Base-by-base conservation (phyloP, 2,113 vertebrate genomes). In the Ornithorhynchus anatinus region DNA sequence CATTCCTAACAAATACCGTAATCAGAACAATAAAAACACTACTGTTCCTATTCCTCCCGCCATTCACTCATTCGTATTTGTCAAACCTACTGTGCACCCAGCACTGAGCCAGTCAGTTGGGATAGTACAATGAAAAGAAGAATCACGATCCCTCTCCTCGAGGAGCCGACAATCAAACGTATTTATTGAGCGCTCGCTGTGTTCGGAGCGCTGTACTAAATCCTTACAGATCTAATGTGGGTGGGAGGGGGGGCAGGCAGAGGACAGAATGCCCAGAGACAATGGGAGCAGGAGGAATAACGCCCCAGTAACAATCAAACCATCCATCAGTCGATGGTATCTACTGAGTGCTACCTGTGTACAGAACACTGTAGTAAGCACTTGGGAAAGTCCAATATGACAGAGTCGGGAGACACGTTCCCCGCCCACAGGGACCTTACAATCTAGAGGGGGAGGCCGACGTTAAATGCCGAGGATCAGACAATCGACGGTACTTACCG, bases 11-110 rank as follows among this genome's bases (percentile, higher is more conserved):
- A 48, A 27, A 50, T 4, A 50, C 14, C 25, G 31, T 17, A 17
- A 16, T 27, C 25, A 50, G 15, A 17, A 17, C 31, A 17, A 7
- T 10, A 50, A 50, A 50, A 27, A 50, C 25, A 29, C 14, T 17
- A 50, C 15, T 27, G 16, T 25, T 23, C 19, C 27, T 39, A 59
- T 47, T 40, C 56, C 37, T 37, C 50, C 50, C 51, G 63, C 54
- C 59, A 69, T 37, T 14, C 27, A 47, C 81, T 81, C 69, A 77
- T 52, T 84, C 65, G 79, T 48, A 64, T 77, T 58, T 54, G 31
- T 14, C 31, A 29, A 50, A n/a, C n/a, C n/a, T 58, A n/a, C 48
- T 64, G 15, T 69, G 27, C 17, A 43, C 50, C 27, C 42, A 60
- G 68, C 69, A 71, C 61, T 56, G 39, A 16, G 35, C 50, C 15